A percentile compares a stretch with the other conserved stretches of the same genome.
phyloP scores from a whole-genome alignment of 2,113 vertebrate species.

The Mormyrus lacerda region DNA sequence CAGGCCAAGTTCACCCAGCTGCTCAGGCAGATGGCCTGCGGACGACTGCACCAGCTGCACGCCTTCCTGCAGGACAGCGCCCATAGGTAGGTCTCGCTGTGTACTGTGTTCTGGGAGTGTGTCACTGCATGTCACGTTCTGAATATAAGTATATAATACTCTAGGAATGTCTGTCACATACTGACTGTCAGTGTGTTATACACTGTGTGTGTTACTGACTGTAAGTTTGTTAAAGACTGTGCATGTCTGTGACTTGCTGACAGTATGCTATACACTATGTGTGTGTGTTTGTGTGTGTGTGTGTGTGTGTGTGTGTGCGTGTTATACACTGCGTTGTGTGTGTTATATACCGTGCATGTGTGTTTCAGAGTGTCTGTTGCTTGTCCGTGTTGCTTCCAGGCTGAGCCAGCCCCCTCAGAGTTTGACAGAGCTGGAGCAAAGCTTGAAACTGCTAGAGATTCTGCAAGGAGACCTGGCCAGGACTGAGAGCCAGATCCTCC shows the following conservation, averaged over 20 bases:
- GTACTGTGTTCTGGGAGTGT: not conserved
- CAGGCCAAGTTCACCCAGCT: constrained; percentile 69
- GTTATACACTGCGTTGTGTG: not conserved
- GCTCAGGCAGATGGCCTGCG: constrained; percentile 62
- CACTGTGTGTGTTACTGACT: not conserved
- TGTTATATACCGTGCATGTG: not conserved
- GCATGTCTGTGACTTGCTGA: not conserved
- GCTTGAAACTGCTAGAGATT: constrained; percentile 62
- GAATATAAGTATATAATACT: not conserved
- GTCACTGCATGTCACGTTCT: not conserved
- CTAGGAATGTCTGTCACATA: not conserved
- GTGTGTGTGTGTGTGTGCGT: not conserved
- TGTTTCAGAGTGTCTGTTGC: constrained; percentile 5
- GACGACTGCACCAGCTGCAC: constrained; percentile 56
- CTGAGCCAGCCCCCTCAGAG: constrained; percentile 63
- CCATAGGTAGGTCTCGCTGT: constrained; percentile 39
- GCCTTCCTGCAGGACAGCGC: constrained; percentile 53
- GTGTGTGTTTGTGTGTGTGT: not conserved
- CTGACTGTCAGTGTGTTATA: not conserved
- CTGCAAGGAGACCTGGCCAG: constrained; percentile 61
- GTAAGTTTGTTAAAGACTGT: not conserved
- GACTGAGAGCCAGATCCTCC: constrained; percentile 64
- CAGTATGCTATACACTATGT: not conserved
- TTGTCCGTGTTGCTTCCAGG: constrained; percentile 47
- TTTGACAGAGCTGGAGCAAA: constrained; percentile 62